Conservation (phyloP, 2,888 invertebrate species). For the Stenoptilia bipunctidactyla region DNA sequence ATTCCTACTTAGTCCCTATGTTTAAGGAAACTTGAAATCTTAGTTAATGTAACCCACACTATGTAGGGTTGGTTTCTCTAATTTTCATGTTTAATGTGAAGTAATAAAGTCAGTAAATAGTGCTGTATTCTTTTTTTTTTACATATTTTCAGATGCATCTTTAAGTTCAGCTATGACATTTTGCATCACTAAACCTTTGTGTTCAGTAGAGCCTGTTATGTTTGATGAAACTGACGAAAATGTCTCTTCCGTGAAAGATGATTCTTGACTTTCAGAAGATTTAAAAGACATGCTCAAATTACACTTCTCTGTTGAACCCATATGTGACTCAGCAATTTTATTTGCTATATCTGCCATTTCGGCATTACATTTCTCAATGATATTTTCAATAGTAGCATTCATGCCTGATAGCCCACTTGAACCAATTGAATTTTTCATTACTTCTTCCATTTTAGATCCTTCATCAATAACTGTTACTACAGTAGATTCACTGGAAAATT, state of each 20-base stretch:
- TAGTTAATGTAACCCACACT: no score
- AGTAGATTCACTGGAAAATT: no score
- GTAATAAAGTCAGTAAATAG: constrained; percentile 19
- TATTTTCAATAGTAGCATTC: not conserved
- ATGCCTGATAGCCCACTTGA: not conserved
- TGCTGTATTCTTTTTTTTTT: constrained; percentile 1
- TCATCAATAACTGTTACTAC: no score
- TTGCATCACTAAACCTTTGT: constrained; percentile 21
- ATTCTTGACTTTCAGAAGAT: constrained; percentile 16
- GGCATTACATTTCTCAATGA: not conserved
- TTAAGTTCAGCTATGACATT: constrained; percentile 23
- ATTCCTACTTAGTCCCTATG: no score
- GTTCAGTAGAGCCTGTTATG: constrained; percentile 21
- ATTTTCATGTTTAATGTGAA: no score
- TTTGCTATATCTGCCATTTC: not conserved
- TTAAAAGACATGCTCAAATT: constrained; percentile 15
- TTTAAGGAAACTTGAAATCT: no score
- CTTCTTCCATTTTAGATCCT: no score
- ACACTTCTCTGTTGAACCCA: constrained; percentile 18
- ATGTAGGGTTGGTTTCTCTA: no score
- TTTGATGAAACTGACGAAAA: constrained; percentile 19
- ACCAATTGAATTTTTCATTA: no score
- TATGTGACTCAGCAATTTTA: constrained; percentile 5
- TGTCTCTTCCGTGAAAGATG: constrained; percentile 21
- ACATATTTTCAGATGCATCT: constrained; percentile 28